Evolutionary conservation across 2,113 vertebrate species (phyloP).

Genomic region (Seriola rivoliana): DNA sequence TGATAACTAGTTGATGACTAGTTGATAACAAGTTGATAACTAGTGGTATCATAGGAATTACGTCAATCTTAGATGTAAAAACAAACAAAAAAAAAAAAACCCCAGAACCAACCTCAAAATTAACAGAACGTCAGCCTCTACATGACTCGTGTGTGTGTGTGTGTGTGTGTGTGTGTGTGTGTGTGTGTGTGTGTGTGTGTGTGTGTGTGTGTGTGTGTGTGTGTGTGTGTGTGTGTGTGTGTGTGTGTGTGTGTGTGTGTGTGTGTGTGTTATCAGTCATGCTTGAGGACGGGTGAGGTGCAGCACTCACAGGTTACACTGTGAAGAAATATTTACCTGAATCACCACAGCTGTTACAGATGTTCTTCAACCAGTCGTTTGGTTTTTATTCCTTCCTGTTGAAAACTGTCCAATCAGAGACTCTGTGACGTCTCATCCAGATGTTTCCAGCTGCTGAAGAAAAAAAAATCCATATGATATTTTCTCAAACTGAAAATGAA

Average conservation of each 20-base stretch:
- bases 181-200: neutral
- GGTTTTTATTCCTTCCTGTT: neutral
- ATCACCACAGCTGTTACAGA: conserved; percentile 17
- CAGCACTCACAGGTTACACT: neutral
- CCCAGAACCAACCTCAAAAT: no score
- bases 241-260: neutral
- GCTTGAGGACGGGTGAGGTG: neutral
- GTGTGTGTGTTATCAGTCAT: neutral
- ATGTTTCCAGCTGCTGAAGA: neutral
- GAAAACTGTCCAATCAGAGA: neutral
- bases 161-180: neutral
- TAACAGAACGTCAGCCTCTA: neutral
- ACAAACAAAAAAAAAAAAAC: no score
- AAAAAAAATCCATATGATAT: neutral
- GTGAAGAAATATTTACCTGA: neutral
- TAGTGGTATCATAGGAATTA: no score
- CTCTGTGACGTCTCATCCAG: neutral
- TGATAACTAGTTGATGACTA: no score
- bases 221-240: neutral
- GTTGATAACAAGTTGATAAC: no score
- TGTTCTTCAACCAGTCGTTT: conserved; percentile 1
- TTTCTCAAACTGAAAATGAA: neutral
- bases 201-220: no score
- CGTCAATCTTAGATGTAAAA: no score
- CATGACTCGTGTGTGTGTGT: no score